These are phyloP conservation scores for Leptinotarsa lineolata DNA, from an alignment of 1,140 invertebrate genomes.

Conservation along the genomic window DNA sequence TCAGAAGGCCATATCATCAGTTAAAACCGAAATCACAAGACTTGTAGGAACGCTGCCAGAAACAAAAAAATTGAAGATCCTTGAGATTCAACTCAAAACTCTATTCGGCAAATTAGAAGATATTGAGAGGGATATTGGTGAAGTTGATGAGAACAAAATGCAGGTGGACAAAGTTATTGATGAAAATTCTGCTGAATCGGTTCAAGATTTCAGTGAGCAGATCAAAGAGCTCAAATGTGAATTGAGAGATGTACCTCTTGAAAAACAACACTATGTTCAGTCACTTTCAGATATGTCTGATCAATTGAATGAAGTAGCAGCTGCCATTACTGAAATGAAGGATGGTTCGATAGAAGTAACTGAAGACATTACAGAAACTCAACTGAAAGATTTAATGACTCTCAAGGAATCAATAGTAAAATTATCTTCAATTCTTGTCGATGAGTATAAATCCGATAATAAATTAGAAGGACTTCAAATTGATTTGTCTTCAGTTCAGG, in stretches of 20 bases:
- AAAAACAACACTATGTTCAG: conserved; percentile 35
- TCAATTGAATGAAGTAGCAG: conserved; percentile 4
- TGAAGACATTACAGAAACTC: conserved; percentile 20
- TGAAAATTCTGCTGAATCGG: neutral
- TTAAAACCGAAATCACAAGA: conserved; percentile 21
- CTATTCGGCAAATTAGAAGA: neutral
- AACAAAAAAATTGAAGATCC: neutral
- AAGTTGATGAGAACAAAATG: neutral
- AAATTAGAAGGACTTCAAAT: conserved; percentile 25
- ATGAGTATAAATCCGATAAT: conserved; percentile 11
- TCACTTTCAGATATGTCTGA: conserved; percentile 26
- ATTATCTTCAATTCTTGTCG: conserved; percentile 19
- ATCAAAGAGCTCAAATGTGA: conserved; percentile 29
- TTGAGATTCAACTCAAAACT: neutral
- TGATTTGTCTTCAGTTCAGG: conserved; percentile 19
- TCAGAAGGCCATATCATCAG: conserved; percentile 11
- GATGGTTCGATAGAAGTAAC: neutral
- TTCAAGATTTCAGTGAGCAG: conserved; percentile 23
- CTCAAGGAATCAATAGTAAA: conserved; percentile 30
- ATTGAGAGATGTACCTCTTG: conserved; percentile 20
- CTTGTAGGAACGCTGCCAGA: neutral
- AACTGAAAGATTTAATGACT: neutral
- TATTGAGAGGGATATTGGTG: neutral
- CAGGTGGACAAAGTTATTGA: neutral
- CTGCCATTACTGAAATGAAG: conserved; percentile 5